Conservation (phyloP, 2,797 vertebrate species). For the Rallus crepitans region DNA sequence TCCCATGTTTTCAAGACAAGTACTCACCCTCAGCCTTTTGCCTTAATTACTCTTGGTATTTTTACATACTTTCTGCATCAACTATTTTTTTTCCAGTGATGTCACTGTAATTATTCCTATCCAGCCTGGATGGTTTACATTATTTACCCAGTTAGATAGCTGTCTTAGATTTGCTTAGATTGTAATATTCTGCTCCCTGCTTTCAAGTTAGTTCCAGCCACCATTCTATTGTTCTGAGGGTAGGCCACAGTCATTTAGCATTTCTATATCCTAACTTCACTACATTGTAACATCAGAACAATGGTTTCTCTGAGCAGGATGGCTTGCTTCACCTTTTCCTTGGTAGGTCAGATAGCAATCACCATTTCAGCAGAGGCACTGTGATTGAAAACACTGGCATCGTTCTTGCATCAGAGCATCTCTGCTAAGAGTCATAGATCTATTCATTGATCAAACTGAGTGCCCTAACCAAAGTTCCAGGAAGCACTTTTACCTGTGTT, state of each 20-base stretch:
- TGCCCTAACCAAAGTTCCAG: not conserved
- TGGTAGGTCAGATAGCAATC: conserved; percentile 40
- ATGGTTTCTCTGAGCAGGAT: not conserved
- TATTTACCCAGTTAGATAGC: not conserved
- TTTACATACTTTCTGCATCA: not conserved
- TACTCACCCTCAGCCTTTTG: not conserved
- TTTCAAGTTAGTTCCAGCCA: not conserved
- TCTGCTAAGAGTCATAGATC: conserved; percentile 10
- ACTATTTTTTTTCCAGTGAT: not conserved
- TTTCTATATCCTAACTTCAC: not conserved
- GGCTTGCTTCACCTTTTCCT: conserved; percentile 5
- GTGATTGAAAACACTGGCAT: conserved; percentile 5
- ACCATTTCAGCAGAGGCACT: not conserved
- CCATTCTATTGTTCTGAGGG: not conserved
- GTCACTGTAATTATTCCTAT: conserved; percentile 12
- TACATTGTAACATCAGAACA: not conserved
- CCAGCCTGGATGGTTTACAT: not conserved
- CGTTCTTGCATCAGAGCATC: not conserved
- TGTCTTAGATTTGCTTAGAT: not conserved
- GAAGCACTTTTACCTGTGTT: not conserved
- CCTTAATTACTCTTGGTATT: not conserved
- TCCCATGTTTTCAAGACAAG: not conserved
- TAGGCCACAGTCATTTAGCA: not conserved
- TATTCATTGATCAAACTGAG: conserved; percentile 28
- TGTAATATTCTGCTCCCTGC: not conserved